Evolutionary conservation across 2,888 invertebrate genomes (phyloP).

Genomic region (Apotomis betuletana): DNA sequence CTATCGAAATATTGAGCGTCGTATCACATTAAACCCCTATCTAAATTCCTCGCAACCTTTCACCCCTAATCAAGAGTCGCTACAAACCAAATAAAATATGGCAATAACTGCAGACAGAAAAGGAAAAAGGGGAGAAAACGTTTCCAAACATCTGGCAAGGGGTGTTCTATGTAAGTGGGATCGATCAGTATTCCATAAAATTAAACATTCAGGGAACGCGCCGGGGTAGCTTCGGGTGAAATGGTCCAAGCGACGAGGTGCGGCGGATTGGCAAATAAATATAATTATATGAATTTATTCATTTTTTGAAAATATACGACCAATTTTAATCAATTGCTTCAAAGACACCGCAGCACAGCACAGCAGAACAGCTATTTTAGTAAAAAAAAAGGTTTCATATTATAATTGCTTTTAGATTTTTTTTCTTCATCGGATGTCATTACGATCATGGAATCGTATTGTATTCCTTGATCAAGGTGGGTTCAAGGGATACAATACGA

Average conservation of each 20-base stretch:
- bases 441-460: too few species aligned
- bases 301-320: too few species aligned
- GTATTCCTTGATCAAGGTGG: too few species aligned
- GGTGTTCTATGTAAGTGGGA: conserved; percentile 50
- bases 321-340: too few species aligned
- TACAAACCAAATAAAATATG: conserved; percentile 38
- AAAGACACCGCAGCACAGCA: too few species aligned
- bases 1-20: background rate
- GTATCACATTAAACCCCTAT: background rate
- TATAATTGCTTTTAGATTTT: too few species aligned
- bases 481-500: too few species aligned
- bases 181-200: conserved; percentile 75
- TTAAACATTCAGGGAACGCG: conserved; percentile 75
- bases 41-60: conserved; percentile 5
- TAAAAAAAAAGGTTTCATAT: too few species aligned
- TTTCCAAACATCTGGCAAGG: conserved; percentile 57
- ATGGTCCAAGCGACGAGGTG: background rate
- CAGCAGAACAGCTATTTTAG: too few species aligned
- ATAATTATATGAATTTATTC: too few species aligned
- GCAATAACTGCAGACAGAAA: conserved; percentile 45
- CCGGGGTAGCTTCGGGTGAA: conserved; percentile 44
- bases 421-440: too few species aligned
- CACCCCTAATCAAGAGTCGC: conserved; percentile 32
- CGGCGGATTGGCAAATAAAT: background rate
- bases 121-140: conserved; percentile 48